Conservation (phyloP, 2,113 vertebrate species). For the Boleophthalmus pectinirostris region DNA sequence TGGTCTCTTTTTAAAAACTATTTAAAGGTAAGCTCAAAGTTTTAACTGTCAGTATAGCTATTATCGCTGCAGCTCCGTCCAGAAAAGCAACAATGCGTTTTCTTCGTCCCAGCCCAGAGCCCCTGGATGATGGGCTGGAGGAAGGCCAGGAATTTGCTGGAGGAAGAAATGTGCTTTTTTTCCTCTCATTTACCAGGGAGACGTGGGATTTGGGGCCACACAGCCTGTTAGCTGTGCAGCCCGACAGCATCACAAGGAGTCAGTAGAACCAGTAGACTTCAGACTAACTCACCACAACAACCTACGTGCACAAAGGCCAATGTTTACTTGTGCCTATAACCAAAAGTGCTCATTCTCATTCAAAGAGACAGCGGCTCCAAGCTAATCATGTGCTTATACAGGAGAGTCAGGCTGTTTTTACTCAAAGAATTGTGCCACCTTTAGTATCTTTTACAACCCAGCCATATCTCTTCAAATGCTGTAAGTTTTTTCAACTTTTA, state of each 20-base stretch:
- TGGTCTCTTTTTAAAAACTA: slow-evolving; percentile 33
- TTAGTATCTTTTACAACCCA: background rate
- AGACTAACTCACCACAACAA: slow-evolving; percentile 18
- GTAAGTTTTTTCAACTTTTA: background rate
- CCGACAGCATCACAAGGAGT: slow-evolving; percentile 40
- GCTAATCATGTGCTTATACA: slow-evolving; percentile 20
- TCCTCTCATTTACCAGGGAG: slow-evolving; percentile 53
- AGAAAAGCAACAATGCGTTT: slow-evolving; percentile 65
- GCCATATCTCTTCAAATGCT: background rate
- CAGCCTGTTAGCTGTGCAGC: slow-evolving; percentile 48
- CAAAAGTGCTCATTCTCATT: slow-evolving; percentile 33
- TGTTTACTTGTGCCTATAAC: slow-evolving; percentile 41
- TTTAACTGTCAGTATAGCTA: slow-evolving; percentile 53
- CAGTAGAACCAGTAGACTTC: slow-evolving; percentile 15
- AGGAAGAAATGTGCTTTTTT: slow-evolving; percentile 49
- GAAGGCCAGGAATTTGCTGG: slow-evolving; percentile 52
- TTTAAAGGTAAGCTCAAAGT: slow-evolving; percentile 40
- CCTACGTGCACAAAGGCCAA: slow-evolving; percentile 8
- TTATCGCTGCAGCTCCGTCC: slow-evolving; percentile 56
- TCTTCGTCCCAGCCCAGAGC: slow-evolving; percentile 48
- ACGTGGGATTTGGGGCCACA: slow-evolving; percentile 46
- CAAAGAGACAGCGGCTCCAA: slow-evolving; percentile 19
- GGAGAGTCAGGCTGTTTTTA: background rate
- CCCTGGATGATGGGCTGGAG: slow-evolving; percentile 61
- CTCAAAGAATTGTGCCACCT: background rate